Conservation (phyloP, 2,113 vertebrate genomes). For the Synodontis membranacea region DNA sequence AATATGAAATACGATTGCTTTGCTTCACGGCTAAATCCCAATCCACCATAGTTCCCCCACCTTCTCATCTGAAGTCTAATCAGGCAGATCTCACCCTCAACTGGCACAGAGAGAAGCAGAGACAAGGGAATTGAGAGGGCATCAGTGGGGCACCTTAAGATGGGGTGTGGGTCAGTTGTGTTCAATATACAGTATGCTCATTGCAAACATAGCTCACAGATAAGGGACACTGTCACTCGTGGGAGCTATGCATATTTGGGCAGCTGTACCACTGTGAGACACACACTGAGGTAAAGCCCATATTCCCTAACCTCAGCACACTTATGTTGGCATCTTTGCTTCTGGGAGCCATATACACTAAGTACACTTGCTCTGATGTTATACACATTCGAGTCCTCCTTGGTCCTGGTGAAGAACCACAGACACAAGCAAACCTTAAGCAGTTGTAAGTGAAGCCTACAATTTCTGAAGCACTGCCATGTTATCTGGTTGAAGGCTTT, state of each 20-base stretch:
- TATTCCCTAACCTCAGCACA: not conserved
- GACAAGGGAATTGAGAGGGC: constrained; percentile 37
- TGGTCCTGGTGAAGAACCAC: not conserved
- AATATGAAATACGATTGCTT: constrained; percentile 79
- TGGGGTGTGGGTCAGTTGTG: constrained; percentile 39
- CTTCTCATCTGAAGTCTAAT: constrained; percentile 27
- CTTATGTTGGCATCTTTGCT: not conserved
- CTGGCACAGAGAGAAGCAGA: constrained; percentile 22
- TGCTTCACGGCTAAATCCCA: constrained; percentile 72
- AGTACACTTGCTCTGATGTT: not conserved
- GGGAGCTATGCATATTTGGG: constrained; percentile 8
- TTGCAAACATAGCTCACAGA: constrained; percentile 27
- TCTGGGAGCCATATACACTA: not conserved
- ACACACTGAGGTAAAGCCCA: not conserved
- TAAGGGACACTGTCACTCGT: constrained; percentile 4
- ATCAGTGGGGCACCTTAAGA: constrained; percentile 14
- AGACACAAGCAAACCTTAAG: not conserved
- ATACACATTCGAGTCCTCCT: not conserved
- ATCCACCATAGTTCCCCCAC: constrained; percentile 57
- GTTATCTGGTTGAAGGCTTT: not conserved
- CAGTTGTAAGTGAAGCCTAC: not conserved
- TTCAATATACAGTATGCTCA: constrained; percentile 47
- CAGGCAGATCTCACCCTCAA: constrained; percentile 13
- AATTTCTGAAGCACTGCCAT: not conserved
- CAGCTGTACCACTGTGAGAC: not conserved